Evolutionary conservation across 2,113 vertebrate genomes (phyloP).

Genomic region (mouse (Mus musculus)): DNA sequence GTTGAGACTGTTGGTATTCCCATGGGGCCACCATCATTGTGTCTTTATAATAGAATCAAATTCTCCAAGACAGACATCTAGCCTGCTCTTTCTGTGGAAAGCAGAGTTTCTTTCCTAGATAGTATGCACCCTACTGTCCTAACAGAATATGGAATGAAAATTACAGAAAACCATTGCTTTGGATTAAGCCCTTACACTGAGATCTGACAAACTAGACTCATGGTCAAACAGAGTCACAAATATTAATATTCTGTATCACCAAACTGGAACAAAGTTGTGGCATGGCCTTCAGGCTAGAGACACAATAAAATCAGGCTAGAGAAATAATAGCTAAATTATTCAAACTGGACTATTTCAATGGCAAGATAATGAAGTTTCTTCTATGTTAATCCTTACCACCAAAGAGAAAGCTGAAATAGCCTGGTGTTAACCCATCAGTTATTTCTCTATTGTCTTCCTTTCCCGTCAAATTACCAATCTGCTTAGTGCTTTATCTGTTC

Average conservation of each 20-base stretch:
- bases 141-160: neutral
- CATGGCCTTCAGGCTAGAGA: neutral
- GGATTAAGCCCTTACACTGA: neutral
- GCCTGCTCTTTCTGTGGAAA: neutral
- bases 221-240: neutral
- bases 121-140: neutral
- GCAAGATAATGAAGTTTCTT: neutral
- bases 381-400: neutral
- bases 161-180: neutral
- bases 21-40: too few relatives aligned
- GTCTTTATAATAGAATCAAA: neutral
- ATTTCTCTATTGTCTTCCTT: neutral
- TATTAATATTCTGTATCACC: neutral
- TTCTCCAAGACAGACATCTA: neutral
- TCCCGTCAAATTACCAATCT: constrained; percentile 5
- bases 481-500: neutral
- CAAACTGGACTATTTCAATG: neutral
- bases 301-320: neutral
- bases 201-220: too few relatives aligned
- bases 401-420: neutral
- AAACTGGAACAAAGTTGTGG: neutral
- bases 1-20: too few relatives aligned
- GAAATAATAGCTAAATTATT: neutral
- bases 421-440: neutral
- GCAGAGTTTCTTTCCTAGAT: neutral